Conservation (phyloP, 2,888 invertebrate genomes). For the Eustalomyia histrio region DNA sequence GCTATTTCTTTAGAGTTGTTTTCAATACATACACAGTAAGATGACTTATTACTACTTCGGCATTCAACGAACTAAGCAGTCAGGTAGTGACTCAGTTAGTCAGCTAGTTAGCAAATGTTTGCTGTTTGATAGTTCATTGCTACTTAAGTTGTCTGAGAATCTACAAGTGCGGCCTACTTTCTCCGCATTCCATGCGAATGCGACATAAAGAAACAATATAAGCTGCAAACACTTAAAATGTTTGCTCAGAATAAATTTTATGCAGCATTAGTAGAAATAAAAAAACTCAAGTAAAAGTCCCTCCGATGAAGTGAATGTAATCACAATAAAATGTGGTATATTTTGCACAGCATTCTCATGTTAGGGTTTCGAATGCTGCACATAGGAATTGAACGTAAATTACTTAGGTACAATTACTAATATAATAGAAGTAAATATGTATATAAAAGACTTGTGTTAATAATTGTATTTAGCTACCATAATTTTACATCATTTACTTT, state of each 20-base stretch:
- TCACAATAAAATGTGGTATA: too few species aligned
- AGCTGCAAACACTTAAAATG: slow-evolving; percentile 26
- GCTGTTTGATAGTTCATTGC: slow-evolving; percentile 64
- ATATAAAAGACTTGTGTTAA: too few species aligned
- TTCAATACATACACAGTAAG: neutral
- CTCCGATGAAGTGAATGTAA: slow-evolving; percentile 25
- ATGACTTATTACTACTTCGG: neutral
- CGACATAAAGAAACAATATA: slow-evolving; percentile 65
- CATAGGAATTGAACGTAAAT: too few species aligned
- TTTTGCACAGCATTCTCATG: too few species aligned
- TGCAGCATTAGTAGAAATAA: slow-evolving; percentile 28
- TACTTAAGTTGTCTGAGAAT: slow-evolving; percentile 72
- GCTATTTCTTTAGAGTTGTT: slow-evolving; percentile 15
- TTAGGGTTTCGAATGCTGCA: too few species aligned
- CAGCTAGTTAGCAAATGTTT: slow-evolving; percentile 60
- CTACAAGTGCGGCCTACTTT: slow-evolving; percentile 78
- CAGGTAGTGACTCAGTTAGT: slow-evolving; percentile 46
- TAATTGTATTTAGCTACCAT: too few species aligned
- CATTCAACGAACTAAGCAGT: neutral
- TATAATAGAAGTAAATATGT: too few species aligned
- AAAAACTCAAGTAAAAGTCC: slow-evolving; percentile 29
- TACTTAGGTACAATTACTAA: too few species aligned
- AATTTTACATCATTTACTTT: too few species aligned
- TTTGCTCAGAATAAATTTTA: slow-evolving; percentile 48
- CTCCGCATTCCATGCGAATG: slow-evolving; percentile 77